Base-by-base conservation (phyloP, 2,797 vertebrate genomes). In the Falco peregrinus region DNA sequence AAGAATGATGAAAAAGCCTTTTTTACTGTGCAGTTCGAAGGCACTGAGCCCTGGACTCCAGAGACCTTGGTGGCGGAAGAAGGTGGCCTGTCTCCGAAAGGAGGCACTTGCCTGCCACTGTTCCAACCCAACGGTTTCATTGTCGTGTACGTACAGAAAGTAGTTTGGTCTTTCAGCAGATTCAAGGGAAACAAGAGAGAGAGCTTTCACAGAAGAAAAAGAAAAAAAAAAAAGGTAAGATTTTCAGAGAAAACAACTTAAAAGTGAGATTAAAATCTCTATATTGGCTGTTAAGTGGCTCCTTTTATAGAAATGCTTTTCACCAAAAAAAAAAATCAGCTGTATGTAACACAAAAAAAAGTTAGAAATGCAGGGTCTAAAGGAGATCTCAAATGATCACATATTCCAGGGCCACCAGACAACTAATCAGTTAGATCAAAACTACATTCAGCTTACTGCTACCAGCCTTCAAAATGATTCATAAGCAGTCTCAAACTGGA, bases 121-220 rank as follows among this genome's bases (percentile, higher is more conserved):
- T 94, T 99, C 98, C 97, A 99, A 57, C 22, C 98, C 98, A 56
- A 99, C 51, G 6, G 87, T 97, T 79, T 98, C 98, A 76, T 98
- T 97, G 15, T 98, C 97, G 0, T 98, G 98, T 48, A 99, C 98
- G 1, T 96, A 98, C 37, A 99, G 98, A 97, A 99, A 99, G 97
- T 98, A 99, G 97, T 99, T 99, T 45, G 99, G 99, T 77, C 99
- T 99, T 97, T 99, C 99, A 10, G 99, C 99, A 89, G 99, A 99
- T 94, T 99, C 99, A 95, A 99, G 95, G 6, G 99, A 99, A 96
- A 99, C 98, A 70, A 99, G 97, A 45, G 98, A 98, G 35, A 98
- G 89, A 37, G 99, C 99, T 99, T 95, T 24, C 84, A 96, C 47
- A 84, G 59, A 90, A 21, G 31, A 18, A 74, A 63, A 96, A 65